phyloP scores from a whole-genome alignment of 2,888 invertebrate species.

The Steromphala cineraria region DNA sequence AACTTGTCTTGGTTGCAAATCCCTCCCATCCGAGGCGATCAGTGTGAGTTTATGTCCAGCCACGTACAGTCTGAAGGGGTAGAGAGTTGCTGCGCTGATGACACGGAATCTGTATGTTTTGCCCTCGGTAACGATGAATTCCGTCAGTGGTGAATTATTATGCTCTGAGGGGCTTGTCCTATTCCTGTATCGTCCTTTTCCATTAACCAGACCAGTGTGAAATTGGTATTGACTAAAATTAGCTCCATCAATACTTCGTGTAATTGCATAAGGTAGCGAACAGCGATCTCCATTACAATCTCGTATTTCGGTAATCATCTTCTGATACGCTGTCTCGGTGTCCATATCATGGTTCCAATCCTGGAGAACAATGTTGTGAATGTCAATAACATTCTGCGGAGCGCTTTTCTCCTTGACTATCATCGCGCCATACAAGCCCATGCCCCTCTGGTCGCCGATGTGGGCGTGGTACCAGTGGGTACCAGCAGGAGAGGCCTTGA shows the following conservation, averaged over 20 bases:
- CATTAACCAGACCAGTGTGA: constrained; percentile 48
- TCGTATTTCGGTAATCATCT: constrained; percentile 24
- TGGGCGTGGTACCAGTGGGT: constrained; percentile 56
- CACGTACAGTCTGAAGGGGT: constrained; percentile 43
- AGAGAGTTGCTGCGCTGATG: constrained; percentile 45
- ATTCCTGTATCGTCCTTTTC: constrained; percentile 40
- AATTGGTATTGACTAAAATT: constrained; percentile 27
- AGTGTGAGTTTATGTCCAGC: constrained; percentile 44
- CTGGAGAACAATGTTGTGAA: constrained; percentile 20
- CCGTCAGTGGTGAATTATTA: constrained; percentile 43
- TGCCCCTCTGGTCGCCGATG: constrained; percentile 47
- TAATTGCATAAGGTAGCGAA: neutral
- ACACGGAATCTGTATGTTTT: constrained; percentile 41
- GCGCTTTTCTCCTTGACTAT: constrained; percentile 33
- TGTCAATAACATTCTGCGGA: neutral
- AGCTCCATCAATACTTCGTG: constrained; percentile 25
- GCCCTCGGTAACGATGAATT: constrained; percentile 35
- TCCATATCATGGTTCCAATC: constrained; percentile 43
- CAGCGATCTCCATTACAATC: neutral
- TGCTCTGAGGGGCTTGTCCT: constrained; percentile 9
- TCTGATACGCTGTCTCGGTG: constrained; percentile 26
- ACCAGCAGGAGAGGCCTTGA: constrained; percentile 44
- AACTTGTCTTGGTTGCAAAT: constrained; percentile 37
- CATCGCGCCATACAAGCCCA: constrained; percentile 50
- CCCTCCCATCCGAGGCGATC: constrained; percentile 44